These are phyloP conservation scores for Abrostola tripartita DNA, from an alignment of 2,888 invertebrate genomes.

Conservation along the genomic window DNA sequence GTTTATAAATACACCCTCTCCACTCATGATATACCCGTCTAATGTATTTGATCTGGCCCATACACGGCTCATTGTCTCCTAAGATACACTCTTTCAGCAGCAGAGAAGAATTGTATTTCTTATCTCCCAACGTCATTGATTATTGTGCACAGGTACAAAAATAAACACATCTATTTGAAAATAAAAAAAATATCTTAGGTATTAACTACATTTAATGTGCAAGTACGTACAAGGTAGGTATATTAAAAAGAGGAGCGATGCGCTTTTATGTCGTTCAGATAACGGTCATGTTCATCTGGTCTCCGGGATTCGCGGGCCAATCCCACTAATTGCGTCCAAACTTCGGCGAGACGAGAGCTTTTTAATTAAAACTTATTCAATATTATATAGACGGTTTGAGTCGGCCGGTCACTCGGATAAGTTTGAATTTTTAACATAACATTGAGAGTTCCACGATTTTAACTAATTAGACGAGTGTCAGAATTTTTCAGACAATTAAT, in stretches of 20 bases:
- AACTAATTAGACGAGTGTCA: conserved; percentile 23
- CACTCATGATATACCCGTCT: too few species aligned
- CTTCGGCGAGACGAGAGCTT: conserved; percentile 72
- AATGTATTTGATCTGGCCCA: too few species aligned
- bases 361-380: conserved; percentile 87
- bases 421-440: conserved; percentile 65
- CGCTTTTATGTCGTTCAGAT: conserved; percentile 40
- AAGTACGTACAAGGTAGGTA: not conserved
- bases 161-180: too few species aligned
- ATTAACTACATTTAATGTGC: too few species aligned
- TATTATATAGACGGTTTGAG: conserved; percentile 75
- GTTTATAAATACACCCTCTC: too few species aligned
- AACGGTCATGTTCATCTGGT: conserved; percentile 53
- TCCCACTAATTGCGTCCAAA: conserved; percentile 79
- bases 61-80: too few species aligned
- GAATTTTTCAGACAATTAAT: not conserved
- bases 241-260: conserved; percentile 7
- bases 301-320: conserved; percentile 63
- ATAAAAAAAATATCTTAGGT: too few species aligned
- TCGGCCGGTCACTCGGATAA: conserved; percentile 69
- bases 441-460: conserved; percentile 42
- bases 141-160: too few species aligned
- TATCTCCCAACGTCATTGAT: too few species aligned
- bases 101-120: too few species aligned
- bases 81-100: too few species aligned